Conservation (phyloP, 1,140 invertebrate species). For the Druon quercuslanigerum region DNA sequence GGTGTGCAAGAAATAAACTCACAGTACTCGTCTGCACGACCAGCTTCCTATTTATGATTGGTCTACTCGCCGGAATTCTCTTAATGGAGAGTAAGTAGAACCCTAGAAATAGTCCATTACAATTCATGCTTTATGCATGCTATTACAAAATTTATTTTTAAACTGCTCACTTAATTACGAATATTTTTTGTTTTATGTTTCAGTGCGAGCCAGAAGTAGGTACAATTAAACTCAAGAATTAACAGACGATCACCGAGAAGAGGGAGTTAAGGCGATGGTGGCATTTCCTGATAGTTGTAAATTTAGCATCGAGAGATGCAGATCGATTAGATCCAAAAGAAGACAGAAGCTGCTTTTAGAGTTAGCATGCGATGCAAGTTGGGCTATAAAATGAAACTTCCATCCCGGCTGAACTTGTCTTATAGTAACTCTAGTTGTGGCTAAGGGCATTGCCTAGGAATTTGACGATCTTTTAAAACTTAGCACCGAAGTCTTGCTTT, state of each 20-base stretch:
- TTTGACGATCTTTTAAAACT: no score
- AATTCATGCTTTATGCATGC: neutral
- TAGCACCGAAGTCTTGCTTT: no score
- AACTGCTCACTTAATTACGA: no score
- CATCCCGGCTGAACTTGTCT: no score
- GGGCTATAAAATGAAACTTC: no score
- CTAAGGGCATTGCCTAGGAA: no score
- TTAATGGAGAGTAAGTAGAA: conserved; percentile 76
- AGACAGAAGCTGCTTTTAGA: no score
- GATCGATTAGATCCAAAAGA: neutral
- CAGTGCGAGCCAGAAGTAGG: conserved; percentile 79
- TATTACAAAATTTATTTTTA: neutral
- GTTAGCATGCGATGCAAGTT: no score
- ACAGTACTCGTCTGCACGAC: conserved; percentile 87
- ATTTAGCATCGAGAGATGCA: neutral
- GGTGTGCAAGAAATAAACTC: conserved; percentile 85
- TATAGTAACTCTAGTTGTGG: no score
- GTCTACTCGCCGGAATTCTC: conserved; percentile 83
- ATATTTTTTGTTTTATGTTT: conserved; percentile 63
- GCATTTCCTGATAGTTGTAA: no score
- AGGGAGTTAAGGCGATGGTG: neutral
- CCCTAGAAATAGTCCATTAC: conserved; percentile 34
- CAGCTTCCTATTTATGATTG: conserved; percentile 85
- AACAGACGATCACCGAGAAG: neutral
- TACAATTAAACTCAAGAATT: conserved; percentile 62